These are phyloP conservation scores for Ovis canadensis DNA, from an alignment of 2,113 vertebrate genomes.

Conservation along the genomic window DNA sequence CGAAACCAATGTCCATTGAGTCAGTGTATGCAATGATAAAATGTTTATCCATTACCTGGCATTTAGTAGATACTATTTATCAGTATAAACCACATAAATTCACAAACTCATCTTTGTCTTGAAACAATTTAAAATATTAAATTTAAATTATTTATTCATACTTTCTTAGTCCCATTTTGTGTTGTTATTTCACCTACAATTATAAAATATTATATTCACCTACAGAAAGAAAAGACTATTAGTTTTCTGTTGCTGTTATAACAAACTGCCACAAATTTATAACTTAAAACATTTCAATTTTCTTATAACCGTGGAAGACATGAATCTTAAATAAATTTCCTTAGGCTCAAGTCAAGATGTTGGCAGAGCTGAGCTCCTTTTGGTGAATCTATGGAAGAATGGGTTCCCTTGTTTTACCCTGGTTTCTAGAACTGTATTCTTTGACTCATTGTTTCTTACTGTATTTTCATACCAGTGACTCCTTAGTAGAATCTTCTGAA, in stretches of 20 bases:
- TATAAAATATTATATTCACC: neutral
- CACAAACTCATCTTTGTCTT: neutral
- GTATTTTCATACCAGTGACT: neutral
- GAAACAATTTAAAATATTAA: neutral
- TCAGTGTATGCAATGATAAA: neutral
- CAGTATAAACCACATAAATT: neutral
- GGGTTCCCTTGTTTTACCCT: neutral
- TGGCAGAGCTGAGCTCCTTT: accelerated
- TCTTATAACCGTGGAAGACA: neutral
- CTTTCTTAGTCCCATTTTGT: neutral
- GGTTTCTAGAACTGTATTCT: neutral
- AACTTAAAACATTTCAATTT: neutral
- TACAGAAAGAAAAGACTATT: neutral
- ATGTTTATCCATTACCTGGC: neutral
- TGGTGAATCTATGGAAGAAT: neutral
- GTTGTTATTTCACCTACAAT: neutral
- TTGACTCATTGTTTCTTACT: neutral
- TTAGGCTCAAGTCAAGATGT: neutral
- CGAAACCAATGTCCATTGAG: neutral
- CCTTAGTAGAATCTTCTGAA: neutral
- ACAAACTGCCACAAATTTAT: neutral
- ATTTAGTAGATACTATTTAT: neutral
- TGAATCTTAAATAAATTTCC: neutral
- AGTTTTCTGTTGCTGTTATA: neutral
- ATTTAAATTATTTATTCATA: neutral